These are phyloP conservation scores for Sarcophaga bullata DNA, from an alignment of 1,140 invertebrate genomes.

Conservation along the genomic window DNA sequence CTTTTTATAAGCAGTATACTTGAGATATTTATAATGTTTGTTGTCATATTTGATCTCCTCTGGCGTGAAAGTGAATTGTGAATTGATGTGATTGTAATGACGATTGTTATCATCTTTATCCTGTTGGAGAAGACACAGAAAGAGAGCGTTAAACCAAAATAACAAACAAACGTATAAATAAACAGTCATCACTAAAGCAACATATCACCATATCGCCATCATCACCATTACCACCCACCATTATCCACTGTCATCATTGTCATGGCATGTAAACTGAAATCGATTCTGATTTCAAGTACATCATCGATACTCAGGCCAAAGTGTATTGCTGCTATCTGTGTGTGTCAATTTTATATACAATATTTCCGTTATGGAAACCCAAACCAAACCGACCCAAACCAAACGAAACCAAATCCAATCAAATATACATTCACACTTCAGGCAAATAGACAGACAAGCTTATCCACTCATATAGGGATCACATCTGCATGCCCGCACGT, in stretches of 20 bases:
- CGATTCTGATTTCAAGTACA: too few relatives aligned
- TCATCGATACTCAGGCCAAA: too few relatives aligned
- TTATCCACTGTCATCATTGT: neutral
- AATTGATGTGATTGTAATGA: conserved; percentile 65
- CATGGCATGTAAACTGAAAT: neutral
- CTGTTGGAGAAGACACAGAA: conserved; percentile 43
- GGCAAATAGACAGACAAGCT: too few relatives aligned
- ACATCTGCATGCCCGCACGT: too few relatives aligned
- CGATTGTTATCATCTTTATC: conserved; percentile 65
- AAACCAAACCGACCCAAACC: neutral
- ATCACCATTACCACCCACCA: neutral
- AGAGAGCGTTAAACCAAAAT: neutral
- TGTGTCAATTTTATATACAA: too few relatives aligned
- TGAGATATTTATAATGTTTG: conserved; percentile 83
- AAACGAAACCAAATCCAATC: neutral
- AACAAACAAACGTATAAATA: neutral
- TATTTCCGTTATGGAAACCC: neutral
- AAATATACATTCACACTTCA: neutral
- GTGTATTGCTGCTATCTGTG: too few relatives aligned
- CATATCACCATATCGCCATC: neutral
- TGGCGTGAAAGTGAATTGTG: conserved; percentile 75
- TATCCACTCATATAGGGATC: too few relatives aligned
- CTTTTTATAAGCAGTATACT: conserved; percentile 79
- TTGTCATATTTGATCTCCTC: conserved; percentile 83
- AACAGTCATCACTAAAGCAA: neutral